Percentiles rank a stretch among this genome's conserved stretches.
phyloP scores from a whole-genome alignment of 1,140 invertebrate species.

The Doryteuthis pealeii region DNA sequence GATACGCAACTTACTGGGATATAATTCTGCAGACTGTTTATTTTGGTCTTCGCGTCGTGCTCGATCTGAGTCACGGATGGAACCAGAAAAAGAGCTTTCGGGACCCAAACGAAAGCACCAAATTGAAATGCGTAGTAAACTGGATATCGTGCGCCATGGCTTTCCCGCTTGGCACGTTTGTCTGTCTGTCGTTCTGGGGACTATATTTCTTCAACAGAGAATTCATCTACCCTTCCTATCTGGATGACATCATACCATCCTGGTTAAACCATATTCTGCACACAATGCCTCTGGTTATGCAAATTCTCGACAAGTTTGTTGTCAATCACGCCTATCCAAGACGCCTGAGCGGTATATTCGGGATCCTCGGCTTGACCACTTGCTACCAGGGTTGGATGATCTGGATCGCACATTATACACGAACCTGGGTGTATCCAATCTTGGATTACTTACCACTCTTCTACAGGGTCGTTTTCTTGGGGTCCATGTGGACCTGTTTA shows the following conservation, averaged over 20 bases:
- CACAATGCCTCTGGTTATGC: neutral
- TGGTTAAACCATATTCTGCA: slow-evolving; percentile 5
- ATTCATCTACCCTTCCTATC: slow-evolving; percentile 3
- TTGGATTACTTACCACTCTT: neutral
- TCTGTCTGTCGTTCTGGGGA: neutral
- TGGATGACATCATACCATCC: neutral
- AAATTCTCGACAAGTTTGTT: neutral
- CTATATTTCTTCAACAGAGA: neutral
- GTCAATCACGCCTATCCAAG: neutral
- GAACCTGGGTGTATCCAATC: neutral
- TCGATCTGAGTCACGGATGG: neutral
- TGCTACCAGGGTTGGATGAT: neutral
- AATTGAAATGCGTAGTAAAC: neutral
- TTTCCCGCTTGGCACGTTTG: neutral
- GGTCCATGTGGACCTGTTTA: neutral
- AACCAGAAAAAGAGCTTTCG: neutral
- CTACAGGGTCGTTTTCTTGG: neutral
- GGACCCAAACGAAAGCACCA: neutral
- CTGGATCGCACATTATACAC: neutral
- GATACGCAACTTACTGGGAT: neutral
- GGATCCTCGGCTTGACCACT: neutral
- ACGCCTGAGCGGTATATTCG: neutral
- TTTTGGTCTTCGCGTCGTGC: neutral
- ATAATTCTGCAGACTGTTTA: neutral
- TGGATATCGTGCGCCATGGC: neutral